Conservation (phyloP, 2,797 vertebrate genomes). For the Rhyacichthys aspro region DNA sequence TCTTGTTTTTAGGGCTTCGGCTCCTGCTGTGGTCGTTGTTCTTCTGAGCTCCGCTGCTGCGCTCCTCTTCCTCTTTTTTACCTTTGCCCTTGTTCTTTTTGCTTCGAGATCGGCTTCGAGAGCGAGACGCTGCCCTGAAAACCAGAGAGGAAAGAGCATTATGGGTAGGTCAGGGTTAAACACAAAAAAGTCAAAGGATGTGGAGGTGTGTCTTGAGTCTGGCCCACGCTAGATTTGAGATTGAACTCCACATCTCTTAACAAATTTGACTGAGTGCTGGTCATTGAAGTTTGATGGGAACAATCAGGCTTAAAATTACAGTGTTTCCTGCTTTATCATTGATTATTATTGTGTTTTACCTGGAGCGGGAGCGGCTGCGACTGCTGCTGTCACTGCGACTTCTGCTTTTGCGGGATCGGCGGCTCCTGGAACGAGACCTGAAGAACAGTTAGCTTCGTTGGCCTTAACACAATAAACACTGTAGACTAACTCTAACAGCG, state of each 20-base stretch:
- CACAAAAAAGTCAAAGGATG: too few relatives aligned
- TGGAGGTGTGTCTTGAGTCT: too few relatives aligned
- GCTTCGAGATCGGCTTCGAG: constrained; percentile 87
- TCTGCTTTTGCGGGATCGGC: constrained; percentile 91
- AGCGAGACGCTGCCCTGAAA: constrained; percentile 85
- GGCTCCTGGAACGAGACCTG: constrained; percentile 94
- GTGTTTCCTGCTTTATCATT: too few relatives aligned
- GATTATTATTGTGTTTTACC: constrained; percentile 76
- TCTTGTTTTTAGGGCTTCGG: constrained; percentile 82
- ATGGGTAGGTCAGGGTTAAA: background rate
- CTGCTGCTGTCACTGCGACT: constrained; percentile 92
- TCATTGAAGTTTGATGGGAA: too few relatives aligned
- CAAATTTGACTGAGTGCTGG: too few relatives aligned
- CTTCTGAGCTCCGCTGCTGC: constrained; percentile 76
- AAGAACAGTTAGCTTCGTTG: background rate
- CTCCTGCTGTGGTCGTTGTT: constrained; percentile 76
- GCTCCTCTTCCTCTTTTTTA: constrained; percentile 82
- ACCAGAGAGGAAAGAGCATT: background rate
- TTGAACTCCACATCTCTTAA: too few relatives aligned
- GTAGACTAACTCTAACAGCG: background rate
- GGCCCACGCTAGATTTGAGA: too few relatives aligned
- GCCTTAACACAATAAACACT: background rate
- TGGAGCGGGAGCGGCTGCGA: constrained; percentile 88
- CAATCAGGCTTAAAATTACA: too few relatives aligned
- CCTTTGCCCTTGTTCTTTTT: constrained; percentile 85